A percentile compares a stretch with the other conserved stretches of the same genome.
These are phyloP conservation scores for Hypsibius dujardini DNA, from an alignment of 1,140 invertebrate species.

Conservation along the genomic window DNA sequence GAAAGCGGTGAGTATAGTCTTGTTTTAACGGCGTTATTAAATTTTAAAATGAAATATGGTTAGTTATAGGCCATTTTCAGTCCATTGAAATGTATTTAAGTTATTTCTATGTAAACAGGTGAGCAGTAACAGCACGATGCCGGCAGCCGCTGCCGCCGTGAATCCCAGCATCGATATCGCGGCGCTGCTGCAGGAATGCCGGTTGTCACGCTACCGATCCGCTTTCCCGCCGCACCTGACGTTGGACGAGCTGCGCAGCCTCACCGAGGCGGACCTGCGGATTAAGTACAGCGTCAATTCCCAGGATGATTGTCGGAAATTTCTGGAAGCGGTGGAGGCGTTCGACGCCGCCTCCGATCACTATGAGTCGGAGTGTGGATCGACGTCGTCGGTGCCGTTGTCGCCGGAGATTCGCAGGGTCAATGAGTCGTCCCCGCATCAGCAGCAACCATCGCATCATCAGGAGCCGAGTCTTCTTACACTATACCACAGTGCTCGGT, in stretches of 20 bases:
- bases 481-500: background rate
- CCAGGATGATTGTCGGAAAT: background rate
- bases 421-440: background rate
- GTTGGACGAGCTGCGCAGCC: background rate
- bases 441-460: background rate
- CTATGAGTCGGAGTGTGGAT: constrained; percentile 1
- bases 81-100: no score
- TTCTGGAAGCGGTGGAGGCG: constrained; percentile 8
- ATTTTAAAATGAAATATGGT: no score
- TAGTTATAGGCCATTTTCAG: no score
- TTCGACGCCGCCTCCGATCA: background rate
- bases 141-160: background rate
- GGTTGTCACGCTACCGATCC: background rate
- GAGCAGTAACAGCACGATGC: no score
- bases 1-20: no score
- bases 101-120: no score
- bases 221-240: background rate
- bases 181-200: background rate
- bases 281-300: background rate
- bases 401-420: constrained; percentile 9
- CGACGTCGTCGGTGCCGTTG: background rate
- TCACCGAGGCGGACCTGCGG: constrained; percentile 1
- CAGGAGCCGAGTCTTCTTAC: background rate
- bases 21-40: no score
- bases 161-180: background rate